Percentiles rank a stretch among this genome's conserved stretches.
phyloP scores from a whole-genome alignment of 1,140 invertebrate genomes.

The Drosophila carrolli region DNA sequence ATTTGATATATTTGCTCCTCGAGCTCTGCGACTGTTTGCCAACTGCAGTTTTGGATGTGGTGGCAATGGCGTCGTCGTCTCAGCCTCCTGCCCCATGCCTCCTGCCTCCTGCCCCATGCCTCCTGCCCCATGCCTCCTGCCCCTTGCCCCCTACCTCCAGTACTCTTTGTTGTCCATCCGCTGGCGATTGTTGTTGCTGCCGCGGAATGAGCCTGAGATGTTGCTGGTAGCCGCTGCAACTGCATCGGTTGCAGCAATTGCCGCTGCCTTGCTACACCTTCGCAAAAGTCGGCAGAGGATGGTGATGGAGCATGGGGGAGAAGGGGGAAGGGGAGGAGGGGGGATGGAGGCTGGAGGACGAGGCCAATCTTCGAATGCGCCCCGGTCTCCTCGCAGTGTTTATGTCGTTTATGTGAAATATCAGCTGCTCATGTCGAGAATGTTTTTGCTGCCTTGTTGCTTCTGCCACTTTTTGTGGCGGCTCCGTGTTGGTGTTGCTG shows the following conservation, averaged over 20 bases:
- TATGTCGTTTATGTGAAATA: conserved; percentile 84
- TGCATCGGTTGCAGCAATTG: conserved; percentile 51
- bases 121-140: neutral
- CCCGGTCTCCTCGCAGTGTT: conserved; percentile 61
- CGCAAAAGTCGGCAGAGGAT: conserved; percentile 29
- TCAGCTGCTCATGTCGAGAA: conserved; percentile 83
- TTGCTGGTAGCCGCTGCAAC: conserved; percentile 40
- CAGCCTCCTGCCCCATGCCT: neutral
- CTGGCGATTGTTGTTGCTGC: conserved; percentile 46
- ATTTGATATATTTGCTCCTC: conserved; percentile 83
- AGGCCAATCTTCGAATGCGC: conserved; percentile 40
- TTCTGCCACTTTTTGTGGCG: conserved; percentile 69
- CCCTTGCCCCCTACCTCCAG: conserved; percentile 13
- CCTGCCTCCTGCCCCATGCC: conserved; percentile 9
- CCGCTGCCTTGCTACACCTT: conserved; percentile 65
- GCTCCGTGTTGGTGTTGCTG: conserved; percentile 36
- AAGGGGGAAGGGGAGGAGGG: no score
- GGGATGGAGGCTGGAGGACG: conserved; percentile 5
- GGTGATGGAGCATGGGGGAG: neutral
- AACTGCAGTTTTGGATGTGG: conserved; percentile 41
- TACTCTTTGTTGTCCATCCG: conserved; percentile 72
- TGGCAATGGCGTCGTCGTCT: conserved; percentile 67
- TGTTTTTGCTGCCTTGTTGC: conserved; percentile 70
- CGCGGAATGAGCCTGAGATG: conserved; percentile 17
- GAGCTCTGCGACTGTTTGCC: conserved; percentile 52